phyloP scores from a whole-genome alignment of 2,888 invertebrate species.

The Gymnoscelis rufifasciata region DNA sequence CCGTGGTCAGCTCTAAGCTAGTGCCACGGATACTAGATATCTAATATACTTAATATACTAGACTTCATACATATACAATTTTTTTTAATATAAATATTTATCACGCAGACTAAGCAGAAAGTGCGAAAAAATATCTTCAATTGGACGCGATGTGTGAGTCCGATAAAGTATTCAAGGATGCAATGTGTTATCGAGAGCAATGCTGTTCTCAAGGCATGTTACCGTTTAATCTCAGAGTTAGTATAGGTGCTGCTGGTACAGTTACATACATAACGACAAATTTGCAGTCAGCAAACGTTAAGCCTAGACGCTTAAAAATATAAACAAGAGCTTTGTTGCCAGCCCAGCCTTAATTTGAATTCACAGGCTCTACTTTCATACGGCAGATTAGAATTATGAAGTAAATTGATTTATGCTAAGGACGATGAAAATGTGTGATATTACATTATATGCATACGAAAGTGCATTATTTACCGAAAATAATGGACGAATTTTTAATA shows the following conservation, averaged over 20 bases:
- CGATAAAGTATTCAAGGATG: constrained; percentile 30
- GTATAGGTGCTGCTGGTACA: constrained; percentile 37
- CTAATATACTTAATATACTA: no score
- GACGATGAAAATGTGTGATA: constrained; percentile 42
- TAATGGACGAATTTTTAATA: constrained; percentile 36
- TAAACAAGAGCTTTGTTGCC: constrained; percentile 41
- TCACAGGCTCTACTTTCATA: constrained; percentile 51
- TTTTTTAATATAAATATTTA: no score
- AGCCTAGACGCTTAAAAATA: constrained; percentile 41
- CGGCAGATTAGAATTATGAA: constrained; percentile 53
- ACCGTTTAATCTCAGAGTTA: constrained; percentile 42
- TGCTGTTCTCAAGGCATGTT: constrained; percentile 33
- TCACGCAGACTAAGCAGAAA: no score
- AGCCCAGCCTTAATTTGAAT: constrained; percentile 53
- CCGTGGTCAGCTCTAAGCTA: no score
- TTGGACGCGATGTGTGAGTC: constrained; percentile 1
- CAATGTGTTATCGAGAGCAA: constrained; percentile 29
- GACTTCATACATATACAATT: no score
- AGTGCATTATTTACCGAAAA: no score
- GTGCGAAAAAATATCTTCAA: no score
- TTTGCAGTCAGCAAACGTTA: constrained; percentile 50
- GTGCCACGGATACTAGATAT: no score
- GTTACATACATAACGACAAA: constrained; percentile 40
- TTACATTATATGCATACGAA: no score
- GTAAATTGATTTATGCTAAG: constrained; percentile 42